These are phyloP conservation scores for Falcaria lacertinaria DNA, from an alignment of 2,888 invertebrate species.

Conservation along the genomic window DNA sequence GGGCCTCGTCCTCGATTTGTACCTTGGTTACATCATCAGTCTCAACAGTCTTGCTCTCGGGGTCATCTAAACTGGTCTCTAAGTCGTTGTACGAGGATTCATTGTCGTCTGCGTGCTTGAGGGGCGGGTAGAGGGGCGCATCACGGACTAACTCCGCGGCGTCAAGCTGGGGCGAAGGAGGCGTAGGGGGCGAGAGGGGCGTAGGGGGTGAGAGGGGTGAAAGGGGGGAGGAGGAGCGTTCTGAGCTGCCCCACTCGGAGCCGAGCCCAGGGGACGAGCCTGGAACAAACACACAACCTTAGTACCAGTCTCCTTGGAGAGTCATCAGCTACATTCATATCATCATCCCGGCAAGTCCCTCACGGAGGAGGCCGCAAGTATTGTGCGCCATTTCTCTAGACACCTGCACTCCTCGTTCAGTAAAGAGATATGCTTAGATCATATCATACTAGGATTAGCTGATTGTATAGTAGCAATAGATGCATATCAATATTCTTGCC, in stretches of 20 bases:
- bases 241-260: slow-evolving; percentile 51
- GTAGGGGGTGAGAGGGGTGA: slow-evolving; percentile 40
- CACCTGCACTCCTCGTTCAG: too few species aligned
- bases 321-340: too few species aligned
- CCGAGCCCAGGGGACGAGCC: slow-evolving; percentile 36
- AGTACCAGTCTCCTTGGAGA: neutral
- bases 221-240: slow-evolving; percentile 36
- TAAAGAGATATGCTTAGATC: too few species aligned
- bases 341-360: too few species aligned
- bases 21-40: slow-evolving; percentile 41
- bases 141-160: slow-evolving; percentile 56
- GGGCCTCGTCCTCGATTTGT: slow-evolving; percentile 23
- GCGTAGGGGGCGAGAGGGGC: slow-evolving; percentile 40
- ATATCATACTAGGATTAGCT: too few species aligned
- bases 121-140: slow-evolving; percentile 53
- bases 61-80: slow-evolving; percentile 45
- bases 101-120: slow-evolving; percentile 14
- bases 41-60: slow-evolving; percentile 27
- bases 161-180: slow-evolving; percentile 30
- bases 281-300: slow-evolving; percentile 24
- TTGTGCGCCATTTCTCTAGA: too few species aligned
- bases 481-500: too few species aligned
- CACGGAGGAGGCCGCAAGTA: too few species aligned
- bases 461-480: too few species aligned
- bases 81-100: slow-evolving; percentile 33